Evolutionary conservation across 2,113 vertebrate genomes (phyloP).

Genomic region (Paratilapia polleni): DNA sequence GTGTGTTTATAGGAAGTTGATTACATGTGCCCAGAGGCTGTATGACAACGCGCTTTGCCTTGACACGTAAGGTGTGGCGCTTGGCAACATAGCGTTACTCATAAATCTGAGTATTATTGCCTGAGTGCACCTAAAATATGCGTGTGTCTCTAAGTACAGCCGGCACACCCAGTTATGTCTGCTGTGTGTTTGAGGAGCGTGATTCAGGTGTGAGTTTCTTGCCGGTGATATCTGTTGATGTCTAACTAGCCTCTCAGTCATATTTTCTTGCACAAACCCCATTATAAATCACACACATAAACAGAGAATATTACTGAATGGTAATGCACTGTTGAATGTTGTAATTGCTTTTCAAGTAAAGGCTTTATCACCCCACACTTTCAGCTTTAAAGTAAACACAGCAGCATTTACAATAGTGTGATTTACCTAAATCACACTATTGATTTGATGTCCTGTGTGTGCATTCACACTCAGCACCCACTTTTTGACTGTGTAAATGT

Average conservation of each 20-base stretch:
- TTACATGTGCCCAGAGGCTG: slow-evolving; percentile 55
- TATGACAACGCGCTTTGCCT: slow-evolving; percentile 43
- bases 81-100: slow-evolving; percentile 60
- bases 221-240: slow-evolving; percentile 66
- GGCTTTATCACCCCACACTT: slow-evolving; percentile 72
- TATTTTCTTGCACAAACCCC: slow-evolving; percentile 1
- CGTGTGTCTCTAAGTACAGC: background rate
- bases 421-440: background rate
- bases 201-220: slow-evolving; percentile 85
- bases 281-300: background rate
- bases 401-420: background rate
- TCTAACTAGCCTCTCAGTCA: slow-evolving; percentile 70
- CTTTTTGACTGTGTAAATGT: background rate
- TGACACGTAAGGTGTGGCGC: slow-evolving; percentile 56
- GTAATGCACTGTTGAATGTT: background rate
- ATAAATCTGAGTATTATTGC: slow-evolving; percentile 35
- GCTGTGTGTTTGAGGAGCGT: slow-evolving; percentile 71
- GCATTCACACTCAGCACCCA: background rate
- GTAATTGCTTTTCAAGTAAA: background rate
- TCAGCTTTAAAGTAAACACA: slow-evolving; percentile 35
- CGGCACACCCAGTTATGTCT: slow-evolving; percentile 58
- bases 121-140: background rate
- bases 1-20: slow-evolving; percentile 61
- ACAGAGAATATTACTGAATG: background rate
- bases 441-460: too few relatives aligned